These are phyloP conservation scores for Brassicogethes aeneus DNA, from an alignment of 2,888 invertebrate genomes.

Conservation along the genomic window DNA sequence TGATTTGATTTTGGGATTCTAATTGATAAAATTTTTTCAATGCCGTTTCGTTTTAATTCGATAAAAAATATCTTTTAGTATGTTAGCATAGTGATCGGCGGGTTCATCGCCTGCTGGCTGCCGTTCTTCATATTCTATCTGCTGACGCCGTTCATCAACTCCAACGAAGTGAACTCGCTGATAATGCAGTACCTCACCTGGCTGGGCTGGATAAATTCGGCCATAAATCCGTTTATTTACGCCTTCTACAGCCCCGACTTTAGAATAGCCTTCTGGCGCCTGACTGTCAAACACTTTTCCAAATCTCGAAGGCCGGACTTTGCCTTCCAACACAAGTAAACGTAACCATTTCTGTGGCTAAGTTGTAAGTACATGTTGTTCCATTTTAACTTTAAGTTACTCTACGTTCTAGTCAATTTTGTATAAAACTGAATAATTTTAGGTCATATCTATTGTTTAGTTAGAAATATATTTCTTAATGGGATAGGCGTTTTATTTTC, in stretches of 20 bases:
- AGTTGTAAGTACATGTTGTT: too few relatives aligned
- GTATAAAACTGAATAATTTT: background rate
- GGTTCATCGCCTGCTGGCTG: conserved; percentile 81
- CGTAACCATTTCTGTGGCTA: too few relatives aligned
- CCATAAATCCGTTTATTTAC: conserved; percentile 85
- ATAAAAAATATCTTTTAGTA: too few relatives aligned
- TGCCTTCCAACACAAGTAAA: conserved; percentile 37
- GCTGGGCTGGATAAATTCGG: conserved; percentile 86
- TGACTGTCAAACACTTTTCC: conserved; percentile 63
- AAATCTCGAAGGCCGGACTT: conserved; percentile 35
- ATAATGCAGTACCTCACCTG: conserved; percentile 72
- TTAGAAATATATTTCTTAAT: background rate
- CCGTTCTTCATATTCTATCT: conserved; percentile 81
- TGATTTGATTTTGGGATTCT: too few relatives aligned
- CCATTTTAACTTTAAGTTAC: too few relatives aligned
- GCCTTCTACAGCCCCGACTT: conserved; percentile 85
- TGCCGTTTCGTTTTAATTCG: too few relatives aligned
- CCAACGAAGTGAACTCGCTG: conserved; percentile 44
- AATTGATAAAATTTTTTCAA: too few relatives aligned
- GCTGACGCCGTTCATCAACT: conserved; percentile 66
- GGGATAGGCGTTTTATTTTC: background rate
- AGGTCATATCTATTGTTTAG: background rate
- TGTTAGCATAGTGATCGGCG: conserved; percentile 82
- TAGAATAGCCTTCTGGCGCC: conserved; percentile 75
- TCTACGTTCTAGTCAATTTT: background rate